phyloP scores from a whole-genome alignment of 2,113 vertebrate genomes.

The Erythrocebus patas region DNA sequence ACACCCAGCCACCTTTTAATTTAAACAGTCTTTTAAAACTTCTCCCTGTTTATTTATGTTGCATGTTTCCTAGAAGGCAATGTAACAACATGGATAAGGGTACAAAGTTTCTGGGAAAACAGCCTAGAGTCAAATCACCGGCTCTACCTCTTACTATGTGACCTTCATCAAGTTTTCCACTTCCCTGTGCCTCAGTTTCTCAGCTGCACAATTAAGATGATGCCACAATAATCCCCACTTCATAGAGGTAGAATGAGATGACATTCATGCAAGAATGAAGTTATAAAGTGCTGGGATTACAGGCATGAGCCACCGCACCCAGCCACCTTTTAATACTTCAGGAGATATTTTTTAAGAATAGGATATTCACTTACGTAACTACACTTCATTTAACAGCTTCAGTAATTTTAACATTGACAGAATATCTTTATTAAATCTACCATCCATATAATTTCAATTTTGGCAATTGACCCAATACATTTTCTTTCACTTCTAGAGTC shows the following conservation, averaged over 20 bases:
- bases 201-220: not conserved
- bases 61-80: not conserved
- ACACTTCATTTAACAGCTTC: not conserved
- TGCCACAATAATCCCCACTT: not conserved
- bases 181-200: not conserved
- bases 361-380: not conserved
- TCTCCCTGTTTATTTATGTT: not conserved
- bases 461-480: not conserved
- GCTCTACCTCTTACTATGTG: not conserved
- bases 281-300: not conserved
- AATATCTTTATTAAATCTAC: not conserved
- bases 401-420: not conserved
- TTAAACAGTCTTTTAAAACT: no score
- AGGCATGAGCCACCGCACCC: no score
- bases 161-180: not conserved
- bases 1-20: no score
- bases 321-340: not conserved
- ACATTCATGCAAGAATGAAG: not conserved
- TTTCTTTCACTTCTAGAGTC: not conserved
- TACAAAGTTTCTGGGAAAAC: not conserved
- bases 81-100: not conserved
- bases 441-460: not conserved
- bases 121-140: not conserved
- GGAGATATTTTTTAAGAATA: slow-evolving; percentile 13
- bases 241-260: not conserved